Evolutionary conservation across 2,113 vertebrate species (phyloP), one percentile per base, ranked within the genome.

Genomic region (Syngnathoides biaculeatus): DNA sequence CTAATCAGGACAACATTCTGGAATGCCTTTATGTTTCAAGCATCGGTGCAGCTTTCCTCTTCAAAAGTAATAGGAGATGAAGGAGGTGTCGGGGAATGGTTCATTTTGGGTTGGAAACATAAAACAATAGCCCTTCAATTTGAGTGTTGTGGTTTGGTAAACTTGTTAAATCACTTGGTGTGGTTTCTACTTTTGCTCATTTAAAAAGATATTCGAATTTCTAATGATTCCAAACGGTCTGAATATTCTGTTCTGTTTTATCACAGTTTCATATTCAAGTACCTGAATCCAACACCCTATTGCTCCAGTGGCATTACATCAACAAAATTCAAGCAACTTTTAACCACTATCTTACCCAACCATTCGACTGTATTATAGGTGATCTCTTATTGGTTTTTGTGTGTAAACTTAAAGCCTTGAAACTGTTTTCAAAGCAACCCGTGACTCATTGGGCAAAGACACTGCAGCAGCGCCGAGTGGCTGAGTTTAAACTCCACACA

Each of bases 221-320:
- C 30, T 0, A 35, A 35, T 35, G 6, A 35, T 35, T 35, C 1
- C 30, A 35, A 35, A 35, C 30, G 30, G 30, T 35, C 30, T 6
- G 30, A 35, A 35, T n/a, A n/a, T n/a, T n/a, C n/a, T n/a, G n/a
- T n/a, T n/a, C n/a, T n/a, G n/a, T n/a, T n/a, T n/a, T n/a, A 59
- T 78, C 30, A 43, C 42, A 20, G 47, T 20, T 48, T 17, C 48
- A 39, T 59, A 27, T 75, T 67, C 38, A 79, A 68, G 69, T 75
- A 55, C 56, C 55, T 73, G 65, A 71, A 71, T 83, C 68, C 57
- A 72, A 68, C 71, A 57, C 57, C 73, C 63, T 17, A 59, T 67
- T 7, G 66, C 76, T 72, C 64, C 62, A 62, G 72, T 69, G 69
- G 67, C 73, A 78, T 82, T 79, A 65, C 75, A 75, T 84, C 79